Evolutionary conservation across 2,113 vertebrate genomes (phyloP).

Genomic region (Oxyura jamaicensis): DNA sequence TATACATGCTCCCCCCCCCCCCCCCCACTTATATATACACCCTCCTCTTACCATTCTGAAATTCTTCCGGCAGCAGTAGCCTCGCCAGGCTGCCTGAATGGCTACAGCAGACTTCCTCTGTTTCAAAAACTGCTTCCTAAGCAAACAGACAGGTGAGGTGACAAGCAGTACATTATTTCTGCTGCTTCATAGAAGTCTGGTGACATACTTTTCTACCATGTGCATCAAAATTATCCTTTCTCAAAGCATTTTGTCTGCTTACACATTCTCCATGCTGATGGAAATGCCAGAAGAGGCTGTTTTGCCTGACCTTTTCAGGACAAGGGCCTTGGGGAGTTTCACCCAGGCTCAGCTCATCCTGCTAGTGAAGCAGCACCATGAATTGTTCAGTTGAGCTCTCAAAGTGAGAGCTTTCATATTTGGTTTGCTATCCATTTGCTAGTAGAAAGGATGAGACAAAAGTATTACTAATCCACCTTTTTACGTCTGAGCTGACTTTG

Average conservation of each 20-base stretch:
- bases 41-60: constrained; percentile 81
- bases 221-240: background rate
- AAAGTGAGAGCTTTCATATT: background rate
- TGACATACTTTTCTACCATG: background rate
- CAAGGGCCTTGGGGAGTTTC: background rate
- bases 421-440: background rate
- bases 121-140: constrained; percentile 86
- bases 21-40: background rate
- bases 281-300: background rate
- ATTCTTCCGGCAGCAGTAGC: constrained; percentile 79
- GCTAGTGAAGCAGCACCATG: background rate
- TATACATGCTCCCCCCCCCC: background rate
- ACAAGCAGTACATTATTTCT: background rate
- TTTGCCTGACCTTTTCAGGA: background rate
- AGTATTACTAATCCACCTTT: background rate
- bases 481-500: background rate
- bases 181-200: background rate
- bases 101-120: constrained; percentile 81
- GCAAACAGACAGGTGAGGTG: background rate
- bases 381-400: background rate
- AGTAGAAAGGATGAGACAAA: background rate
- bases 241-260: background rate
- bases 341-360: background rate
- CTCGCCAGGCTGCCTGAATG: constrained; percentile 89
- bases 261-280: background rate